A percentile compares a stretch with the other conserved stretches of the same genome.
These are phyloP conservation scores for Sciurus niger DNA, from an alignment of 2,113 vertebrate genomes.

Conservation along the genomic window DNA sequence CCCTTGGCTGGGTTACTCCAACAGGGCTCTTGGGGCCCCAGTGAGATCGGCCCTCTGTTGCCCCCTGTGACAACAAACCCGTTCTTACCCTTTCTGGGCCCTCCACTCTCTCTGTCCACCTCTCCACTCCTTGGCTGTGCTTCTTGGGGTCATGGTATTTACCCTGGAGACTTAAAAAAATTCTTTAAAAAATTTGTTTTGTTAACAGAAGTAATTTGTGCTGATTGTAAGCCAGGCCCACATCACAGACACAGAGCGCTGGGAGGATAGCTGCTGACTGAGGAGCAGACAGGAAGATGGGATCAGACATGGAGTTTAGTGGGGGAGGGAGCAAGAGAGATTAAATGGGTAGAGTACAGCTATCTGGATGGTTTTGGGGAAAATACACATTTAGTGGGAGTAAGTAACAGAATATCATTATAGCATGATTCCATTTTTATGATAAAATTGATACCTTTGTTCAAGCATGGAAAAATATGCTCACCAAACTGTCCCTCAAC, in stretches of 20 bases:
- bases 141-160: background rate
- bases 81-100: background rate
- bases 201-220: background rate
- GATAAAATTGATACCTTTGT: background rate
- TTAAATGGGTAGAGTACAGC: background rate
- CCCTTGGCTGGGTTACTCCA: background rate
- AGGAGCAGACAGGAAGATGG: background rate
- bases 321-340: background rate
- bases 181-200: background rate
- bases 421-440: background rate
- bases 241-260: background rate
- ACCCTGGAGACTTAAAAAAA: background rate
- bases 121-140: background rate
- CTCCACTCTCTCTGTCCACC: background rate
- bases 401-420: background rate
- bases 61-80: background rate
- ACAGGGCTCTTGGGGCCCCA: accelerated
- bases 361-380: background rate
- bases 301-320: background rate
- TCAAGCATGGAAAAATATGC: background rate
- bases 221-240: background rate
- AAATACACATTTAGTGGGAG: background rate
- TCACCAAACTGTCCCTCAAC: background rate
- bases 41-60: accelerated
- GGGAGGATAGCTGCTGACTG: background rate